Base-by-base conservation (phyloP, 2,797 vertebrate genomes). In the Erethizon dorsatum region DNA sequence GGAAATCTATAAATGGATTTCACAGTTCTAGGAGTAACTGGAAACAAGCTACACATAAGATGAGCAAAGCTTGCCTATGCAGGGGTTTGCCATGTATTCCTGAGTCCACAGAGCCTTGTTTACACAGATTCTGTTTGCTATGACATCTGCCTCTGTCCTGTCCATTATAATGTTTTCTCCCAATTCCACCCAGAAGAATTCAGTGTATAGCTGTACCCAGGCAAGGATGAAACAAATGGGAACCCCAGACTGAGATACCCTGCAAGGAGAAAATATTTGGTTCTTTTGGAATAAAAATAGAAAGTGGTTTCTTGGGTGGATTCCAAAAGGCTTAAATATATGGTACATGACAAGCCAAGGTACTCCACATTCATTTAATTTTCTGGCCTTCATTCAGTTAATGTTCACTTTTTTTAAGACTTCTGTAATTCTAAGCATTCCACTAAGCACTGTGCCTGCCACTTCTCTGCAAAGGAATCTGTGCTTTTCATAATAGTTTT, bases 211-310 rank as follows among this genome's bases (percentile, higher is more conserved):
- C 47, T 47, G 10, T 31, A 89, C 26, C n/a, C 59, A 80, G 17
- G 31, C 22, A 20, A 90, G 59, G 15, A 28, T 50, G 24, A 91
- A 83, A 67, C 59, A 88, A 92, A 83, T 0, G 22, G 61, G 26
- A 63, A 14, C 37, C 59, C 71, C n/a, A 93, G 20, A 54, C 57
- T 61, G 24, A 85, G 28, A 56, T 69, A 85, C 20, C 52, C 54
- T 71, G 1, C 13, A 71, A 56, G 47, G 10, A 90, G 17, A 50
- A 88, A 96, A 65, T 83, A 92, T 24, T 90, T 96, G 73, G 8
- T 86, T 37, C 26, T 75, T 69, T 13, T 37, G 20, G 12, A 91
- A 90, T 88, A 50, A 84, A 92, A 89, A 61, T 41, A 90, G 31
- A n/a, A 50, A 28, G 31, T 56, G 41, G 12, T 90, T 69, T 18